phyloP scores from a whole-genome alignment of 2,113 vertebrate species.

The Lepisosteus oculatus region DNA sequence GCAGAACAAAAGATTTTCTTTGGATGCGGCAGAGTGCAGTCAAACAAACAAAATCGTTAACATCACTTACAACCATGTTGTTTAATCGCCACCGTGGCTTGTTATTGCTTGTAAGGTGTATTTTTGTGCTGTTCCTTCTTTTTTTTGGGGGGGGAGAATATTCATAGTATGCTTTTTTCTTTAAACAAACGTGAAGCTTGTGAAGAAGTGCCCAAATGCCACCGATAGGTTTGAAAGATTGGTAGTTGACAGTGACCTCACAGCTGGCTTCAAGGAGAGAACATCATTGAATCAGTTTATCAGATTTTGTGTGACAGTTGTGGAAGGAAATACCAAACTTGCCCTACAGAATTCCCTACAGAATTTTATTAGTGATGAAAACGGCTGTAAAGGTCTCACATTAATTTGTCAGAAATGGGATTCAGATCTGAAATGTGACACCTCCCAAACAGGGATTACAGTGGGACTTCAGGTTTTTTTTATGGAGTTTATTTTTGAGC shows the following conservation, averaged over 20 bases:
- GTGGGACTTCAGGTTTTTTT: too few relatives aligned
- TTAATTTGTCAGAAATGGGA: too few relatives aligned
- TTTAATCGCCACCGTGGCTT: background rate
- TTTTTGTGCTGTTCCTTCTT: background rate
- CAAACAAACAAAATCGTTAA: constrained; percentile 10
- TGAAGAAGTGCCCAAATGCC: background rate
- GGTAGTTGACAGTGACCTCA: background rate
- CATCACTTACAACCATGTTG: constrained; percentile 6
- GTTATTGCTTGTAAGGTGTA: background rate
- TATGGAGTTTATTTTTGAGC: too few relatives aligned
- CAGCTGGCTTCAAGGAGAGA: background rate
- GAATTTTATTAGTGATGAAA: too few relatives aligned
- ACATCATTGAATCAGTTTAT: too few relatives aligned
- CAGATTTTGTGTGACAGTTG: too few relatives aligned
- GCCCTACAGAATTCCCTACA: too few relatives aligned
- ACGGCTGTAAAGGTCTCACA: too few relatives aligned
- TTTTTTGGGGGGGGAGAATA: background rate
- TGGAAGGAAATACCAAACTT: too few relatives aligned
- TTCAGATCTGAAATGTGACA: too few relatives aligned
- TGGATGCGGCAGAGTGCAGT: constrained; percentile 22
- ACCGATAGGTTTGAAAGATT: background rate
- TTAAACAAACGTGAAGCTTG: background rate
- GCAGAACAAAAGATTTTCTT: constrained; percentile 45
- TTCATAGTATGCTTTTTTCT: background rate
- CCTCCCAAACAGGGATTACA: too few relatives aligned